These are phyloP conservation scores for Habropoda laboriosa DNA, from an alignment of 1,140 invertebrate species.

Conservation along the genomic window DNA sequence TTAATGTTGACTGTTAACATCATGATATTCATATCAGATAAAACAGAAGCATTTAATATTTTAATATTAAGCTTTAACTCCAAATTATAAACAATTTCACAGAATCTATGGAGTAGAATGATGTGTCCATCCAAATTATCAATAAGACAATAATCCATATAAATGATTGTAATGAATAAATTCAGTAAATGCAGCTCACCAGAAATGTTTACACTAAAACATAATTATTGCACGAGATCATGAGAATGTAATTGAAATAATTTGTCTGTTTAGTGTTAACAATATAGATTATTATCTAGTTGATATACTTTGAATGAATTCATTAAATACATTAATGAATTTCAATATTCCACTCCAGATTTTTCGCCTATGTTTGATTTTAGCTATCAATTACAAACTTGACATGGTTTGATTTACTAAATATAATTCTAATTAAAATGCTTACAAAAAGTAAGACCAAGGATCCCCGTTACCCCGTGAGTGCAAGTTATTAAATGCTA, in stretches of 20 bases:
- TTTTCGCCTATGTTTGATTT: slow-evolving; percentile 41
- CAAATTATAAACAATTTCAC: slow-evolving; percentile 13
- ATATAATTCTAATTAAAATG: slow-evolving; percentile 57
- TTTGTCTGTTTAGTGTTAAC: slow-evolving; percentile 19
- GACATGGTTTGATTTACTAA: slow-evolving; percentile 38
- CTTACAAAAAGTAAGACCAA: slow-evolving; percentile 64
- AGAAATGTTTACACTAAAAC: slow-evolving; percentile 15
- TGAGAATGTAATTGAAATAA: slow-evolving; percentile 18
- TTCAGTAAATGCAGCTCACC: slow-evolving; percentile 21
- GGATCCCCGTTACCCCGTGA: slow-evolving; percentile 58
- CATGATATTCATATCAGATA: slow-evolving; percentile 33
- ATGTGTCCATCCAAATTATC: slow-evolving; percentile 43
- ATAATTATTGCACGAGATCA: slow-evolving; percentile 39
- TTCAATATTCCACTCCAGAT: slow-evolving; percentile 33
- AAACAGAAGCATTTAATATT: slow-evolving; percentile 15
- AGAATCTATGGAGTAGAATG: slow-evolving; percentile 14
- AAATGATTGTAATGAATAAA: slow-evolving; percentile 3
- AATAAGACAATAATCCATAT: slow-evolving; percentile 50
- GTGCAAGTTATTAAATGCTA: slow-evolving; percentile 28
- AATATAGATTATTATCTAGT: slow-evolving; percentile 32
- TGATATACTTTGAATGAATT: slow-evolving; percentile 46
- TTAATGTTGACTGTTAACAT: slow-evolving; percentile 31
- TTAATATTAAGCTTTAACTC: slow-evolving; percentile 22
- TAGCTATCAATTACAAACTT: slow-evolving; percentile 33
- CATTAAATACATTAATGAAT: slow-evolving; percentile 43